Conservation (phyloP, 2,797 vertebrate genomes). For the Sphenopsis melanotis region DNA sequence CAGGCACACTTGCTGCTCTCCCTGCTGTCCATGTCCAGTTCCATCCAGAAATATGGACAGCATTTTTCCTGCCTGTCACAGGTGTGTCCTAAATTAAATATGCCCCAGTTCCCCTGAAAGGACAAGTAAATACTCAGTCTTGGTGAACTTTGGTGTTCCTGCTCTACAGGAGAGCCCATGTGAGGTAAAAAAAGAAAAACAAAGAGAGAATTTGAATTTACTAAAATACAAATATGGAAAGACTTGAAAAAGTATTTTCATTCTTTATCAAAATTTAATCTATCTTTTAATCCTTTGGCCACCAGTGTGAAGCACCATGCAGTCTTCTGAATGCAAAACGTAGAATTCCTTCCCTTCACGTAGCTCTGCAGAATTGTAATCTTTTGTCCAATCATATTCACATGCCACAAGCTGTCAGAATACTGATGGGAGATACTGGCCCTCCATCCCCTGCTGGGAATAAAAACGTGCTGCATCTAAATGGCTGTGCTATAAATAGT, state of each 20-base stretch:
- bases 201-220: not conserved
- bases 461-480: not conserved
- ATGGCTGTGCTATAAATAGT: not conserved
- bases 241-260: not conserved
- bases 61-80: not conserved
- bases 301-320: not conserved
- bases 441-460: not conserved
- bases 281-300: not conserved
- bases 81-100: not conserved
- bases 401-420: not conserved
- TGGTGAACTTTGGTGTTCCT: not conserved
- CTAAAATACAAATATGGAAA: not conserved
- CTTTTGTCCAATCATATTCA: not conserved
- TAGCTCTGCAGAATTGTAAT: not conserved
- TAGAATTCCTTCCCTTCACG: not conserved
- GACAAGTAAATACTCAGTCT: not conserved
- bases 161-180: not conserved
- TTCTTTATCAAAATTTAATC: conserved; percentile 11
- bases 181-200: not conserved
- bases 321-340: not conserved
- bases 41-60: not conserved
- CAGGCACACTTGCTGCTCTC: not conserved
- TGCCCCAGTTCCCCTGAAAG: not conserved
- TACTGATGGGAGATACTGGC: not conserved
- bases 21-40: not conserved